Evolutionary conservation across 2,888 invertebrate species (phyloP).

Genomic region (Coenonympha arcania): DNA sequence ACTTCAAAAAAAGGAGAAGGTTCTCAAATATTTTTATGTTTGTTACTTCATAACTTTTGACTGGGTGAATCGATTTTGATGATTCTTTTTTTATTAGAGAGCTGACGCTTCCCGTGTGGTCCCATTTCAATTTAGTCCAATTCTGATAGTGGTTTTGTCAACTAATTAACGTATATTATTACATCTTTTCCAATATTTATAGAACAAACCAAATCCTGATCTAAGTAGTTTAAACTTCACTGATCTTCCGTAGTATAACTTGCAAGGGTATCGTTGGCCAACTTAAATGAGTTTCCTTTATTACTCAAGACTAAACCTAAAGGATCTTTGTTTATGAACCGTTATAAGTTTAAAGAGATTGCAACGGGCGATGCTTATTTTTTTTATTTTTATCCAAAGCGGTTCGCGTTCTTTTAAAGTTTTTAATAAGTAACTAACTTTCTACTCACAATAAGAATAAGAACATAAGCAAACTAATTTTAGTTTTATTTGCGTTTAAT

Average conservation of each 20-base stretch:
- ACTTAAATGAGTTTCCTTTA: conserved; percentile 69
- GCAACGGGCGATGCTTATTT: conserved; percentile 38
- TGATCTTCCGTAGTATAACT: conserved; percentile 39
- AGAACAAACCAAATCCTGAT: conserved; percentile 24
- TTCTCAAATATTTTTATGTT: too few species aligned
- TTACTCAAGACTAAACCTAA: conserved; percentile 53
- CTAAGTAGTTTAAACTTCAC: conserved; percentile 17
- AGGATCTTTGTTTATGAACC: conserved; percentile 64
- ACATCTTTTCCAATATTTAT: too few species aligned
- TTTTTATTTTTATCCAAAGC: conserved; percentile 31
- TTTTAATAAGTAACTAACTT: conserved; percentile 28
- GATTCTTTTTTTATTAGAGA: too few species aligned
- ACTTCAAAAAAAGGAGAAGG: too few species aligned
- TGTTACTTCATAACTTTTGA: too few species aligned
- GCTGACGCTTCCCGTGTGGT: too few species aligned
- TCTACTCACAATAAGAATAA: conserved; percentile 13
- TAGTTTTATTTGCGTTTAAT: neutral
- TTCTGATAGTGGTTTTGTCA: too few species aligned
- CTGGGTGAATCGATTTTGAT: too few species aligned
- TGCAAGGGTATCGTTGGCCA: conserved; percentile 52
- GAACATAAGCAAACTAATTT: conserved; percentile 14
- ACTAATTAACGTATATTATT: too few species aligned
- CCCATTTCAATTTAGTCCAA: too few species aligned
- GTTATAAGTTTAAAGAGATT: conserved; percentile 63
- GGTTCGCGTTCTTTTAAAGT: conserved; percentile 24